Evolutionary conservation across 2,888 invertebrate species (phyloP), one percentile per base, ranked within the genome.

Genomic region (Chrysolina oricalcia): DNA sequence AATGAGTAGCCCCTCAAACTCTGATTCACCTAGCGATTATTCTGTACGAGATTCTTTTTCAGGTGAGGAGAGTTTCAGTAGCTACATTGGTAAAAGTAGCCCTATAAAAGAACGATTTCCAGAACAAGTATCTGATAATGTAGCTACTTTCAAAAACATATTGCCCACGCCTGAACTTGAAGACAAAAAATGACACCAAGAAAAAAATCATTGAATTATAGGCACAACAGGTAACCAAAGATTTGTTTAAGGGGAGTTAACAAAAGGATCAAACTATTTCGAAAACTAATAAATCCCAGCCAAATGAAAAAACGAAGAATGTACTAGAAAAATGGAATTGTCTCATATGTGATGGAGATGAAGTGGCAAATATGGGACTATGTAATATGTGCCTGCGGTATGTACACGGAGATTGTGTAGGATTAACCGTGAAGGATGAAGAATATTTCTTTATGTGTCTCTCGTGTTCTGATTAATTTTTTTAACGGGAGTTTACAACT

Each of bases 201-300:
- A 56, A 56, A 56, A 35, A 35, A 35, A 35, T 35, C 35, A 35
- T 35, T 35, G 35, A 35, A 35, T 35, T 35, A 35, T 35, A 53
- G 35, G 40, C 69, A 15, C 69, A 56, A 40, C 35, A 21, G n/a
- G 69, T 69, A 9, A 69, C 69, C 6, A 56, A 69, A 56, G 41
- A 27, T 35, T n/a, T 56, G 56, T 21, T 21, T 23, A 56, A 11
- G 19, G 56, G 19, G 9, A 69, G 3, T 53, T 1, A 41, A 35
- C 27, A 69, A 69, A 40, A 56, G 9, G 3, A 69, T 35, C 15
- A 69, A 69, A 17, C 35, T 69, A 17, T 2, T 69, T 56, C 40
- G 5, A 56, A 35, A 35, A 35, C 35, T 35, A 35, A 35, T 6
- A 35, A 35, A 35, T 35, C 8, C 35, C 3, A 35, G 35, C 35